Evolutionary conservation across 2,888 invertebrate genomes (phyloP).

Genomic region (Polymixis lichenea): DNA sequence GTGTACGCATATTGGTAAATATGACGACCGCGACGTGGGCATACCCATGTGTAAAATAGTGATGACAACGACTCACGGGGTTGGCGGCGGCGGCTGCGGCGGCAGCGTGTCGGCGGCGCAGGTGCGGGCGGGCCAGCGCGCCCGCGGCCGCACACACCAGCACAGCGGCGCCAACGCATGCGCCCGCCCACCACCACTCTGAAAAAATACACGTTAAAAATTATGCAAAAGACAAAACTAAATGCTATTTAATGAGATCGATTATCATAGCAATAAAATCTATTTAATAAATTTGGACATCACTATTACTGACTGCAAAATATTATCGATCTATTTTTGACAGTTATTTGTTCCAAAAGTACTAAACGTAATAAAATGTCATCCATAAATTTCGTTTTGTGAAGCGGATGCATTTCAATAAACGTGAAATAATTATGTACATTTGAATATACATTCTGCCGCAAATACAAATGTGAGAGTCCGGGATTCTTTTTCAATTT

Average conservation of each 20-base stretch:
- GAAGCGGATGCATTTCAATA: not conserved
- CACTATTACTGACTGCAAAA: not conserved
- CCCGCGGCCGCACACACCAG: constrained; percentile 87
- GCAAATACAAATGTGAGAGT: not conserved
- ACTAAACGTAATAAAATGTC: not conserved
- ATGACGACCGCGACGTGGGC: constrained; percentile 7
- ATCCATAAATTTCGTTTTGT: not conserved
- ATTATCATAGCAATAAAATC: not conserved
- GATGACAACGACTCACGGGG: constrained; percentile 83
- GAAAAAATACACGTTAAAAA: constrained; percentile 67
- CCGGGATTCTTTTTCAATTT: not conserved
- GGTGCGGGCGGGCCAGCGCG: constrained; percentile 87
- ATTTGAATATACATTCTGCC: not conserved
- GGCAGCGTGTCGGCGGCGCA: constrained; percentile 83
- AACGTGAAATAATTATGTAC: not conserved
- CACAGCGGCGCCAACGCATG: constrained; percentile 87
- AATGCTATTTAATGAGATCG: not conserved
- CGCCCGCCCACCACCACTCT: constrained; percentile 90
- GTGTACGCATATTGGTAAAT: not conserved
- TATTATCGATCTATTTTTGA: not conserved
- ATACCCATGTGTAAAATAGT: constrained; percentile 38
- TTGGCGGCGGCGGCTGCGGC: constrained; percentile 81
- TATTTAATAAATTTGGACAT: not conserved
- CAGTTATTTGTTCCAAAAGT: not conserved
- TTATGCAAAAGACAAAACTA: not conserved